Base-by-base conservation (phyloP, 2,888 invertebrate species). In the Cryptophagus acutangulus region DNA sequence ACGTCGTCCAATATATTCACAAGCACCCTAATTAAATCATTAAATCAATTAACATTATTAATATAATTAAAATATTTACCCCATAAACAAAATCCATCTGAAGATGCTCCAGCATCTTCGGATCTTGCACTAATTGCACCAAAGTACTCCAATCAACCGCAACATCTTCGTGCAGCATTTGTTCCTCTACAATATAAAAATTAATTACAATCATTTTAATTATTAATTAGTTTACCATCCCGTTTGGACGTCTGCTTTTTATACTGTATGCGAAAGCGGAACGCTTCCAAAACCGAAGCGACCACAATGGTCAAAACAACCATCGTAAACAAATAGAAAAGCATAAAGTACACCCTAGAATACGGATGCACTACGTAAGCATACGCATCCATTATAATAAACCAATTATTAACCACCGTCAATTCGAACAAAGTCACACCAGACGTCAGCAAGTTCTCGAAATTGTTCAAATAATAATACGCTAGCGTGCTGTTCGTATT, bases 381-480 rank as follows among this genome's bases (percentile, higher is more conserved):
- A 62, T 83, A 87, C 1, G 84, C 90, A 63, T 90, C 87, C 92
- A 92, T 92, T 15, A 89, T 77, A 41, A 90, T 86, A 59, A 91
- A 90, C 92, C 92, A 92, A 70, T 91, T 91, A 68, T 91, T 92
- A 41, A 91, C 89, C 8, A 91, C 89, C 0, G 90, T 91, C 55
- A 91, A 71, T 69, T 91, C 90, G 71, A 91, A 92, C 49, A 92
- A 71, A 0, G 91, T 90, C 48, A 91, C 87, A 33, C 81, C 81
- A 59, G 86, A 84, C 4, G 80, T 78, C 44, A 87, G 71, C 9
- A 90, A 71, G 70, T 89, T 61, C 2, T 57, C 54, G 34, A 90
- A 91, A 57, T 84, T 88, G 69, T 91, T 91, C 33, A 91, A 72
- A 64, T 89, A 91, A 67, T 90, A 91, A 69, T 84, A 88, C n/a